Conservation (phyloP, 2,797 vertebrate species). For the Mus spretus region DNA sequence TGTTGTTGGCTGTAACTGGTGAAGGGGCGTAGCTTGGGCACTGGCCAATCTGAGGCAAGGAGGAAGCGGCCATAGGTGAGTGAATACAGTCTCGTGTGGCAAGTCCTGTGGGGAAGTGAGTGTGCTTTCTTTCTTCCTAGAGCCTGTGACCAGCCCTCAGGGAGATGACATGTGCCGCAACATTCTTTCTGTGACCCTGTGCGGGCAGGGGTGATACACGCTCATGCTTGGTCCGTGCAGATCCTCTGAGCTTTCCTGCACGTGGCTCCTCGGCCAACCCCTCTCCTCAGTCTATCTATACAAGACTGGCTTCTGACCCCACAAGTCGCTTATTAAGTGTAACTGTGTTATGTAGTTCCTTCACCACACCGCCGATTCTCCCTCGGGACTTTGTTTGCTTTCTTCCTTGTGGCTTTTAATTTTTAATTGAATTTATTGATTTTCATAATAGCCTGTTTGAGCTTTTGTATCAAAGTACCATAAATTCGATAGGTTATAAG, state of each 20-base stretch:
- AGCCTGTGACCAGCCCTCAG: background rate
- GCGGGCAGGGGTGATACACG: accelerated
- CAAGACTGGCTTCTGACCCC: background rate
- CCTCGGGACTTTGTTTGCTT: background rate
- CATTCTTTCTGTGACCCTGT: background rate
- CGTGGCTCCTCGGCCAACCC: background rate
- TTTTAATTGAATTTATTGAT: background rate
- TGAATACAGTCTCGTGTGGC: background rate
- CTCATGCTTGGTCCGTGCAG: no score
- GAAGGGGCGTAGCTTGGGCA: background rate
- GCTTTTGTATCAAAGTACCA: background rate
- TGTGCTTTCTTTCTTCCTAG: background rate
- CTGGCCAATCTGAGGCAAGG: background rate
- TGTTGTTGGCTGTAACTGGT: background rate
- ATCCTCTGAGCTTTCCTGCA: background rate
- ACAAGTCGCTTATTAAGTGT: background rate
- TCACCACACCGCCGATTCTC: background rate
- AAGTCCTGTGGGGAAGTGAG: background rate
- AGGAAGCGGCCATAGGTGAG: background rate
- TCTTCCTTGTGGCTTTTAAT: background rate
- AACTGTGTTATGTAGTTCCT: background rate
- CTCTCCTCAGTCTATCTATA: background rate
- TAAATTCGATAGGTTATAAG: background rate
- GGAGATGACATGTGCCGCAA: background rate
- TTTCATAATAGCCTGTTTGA: background rate